Conservation (phyloP, 2,113 vertebrate species). For the Rattus norvegicus region GRCr8 NC_086029.1:61303001-61303500, state of each 20-base stretch:
- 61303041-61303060: not conserved
- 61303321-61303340: too few species aligned
- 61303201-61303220: not conserved
- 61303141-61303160: not conserved
- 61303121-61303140: not conserved
- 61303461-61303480: too few species aligned
- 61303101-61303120: not conserved
- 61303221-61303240: not conserved
- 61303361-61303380: too few species aligned
- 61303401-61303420: too few species aligned
- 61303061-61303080: not conserved
- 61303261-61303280: too few species aligned
- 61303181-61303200: not conserved
- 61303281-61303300: too few species aligned
- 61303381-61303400: too few species aligned
- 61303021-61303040: not conserved
- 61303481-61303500: too few species aligned
- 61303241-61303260: not conserved
- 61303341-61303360: too few species aligned
- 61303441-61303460: too few species aligned
- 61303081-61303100: not conserved
- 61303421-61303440: too few species aligned
- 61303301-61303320: too few species aligned
- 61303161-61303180: rapidly evolving
- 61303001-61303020: not conserved